Percentiles rank a stretch among this genome's conserved stretches.
phyloP scores from a whole-genome alignment of 2,113 vertebrate species.

The Labeo rohita region DNA sequence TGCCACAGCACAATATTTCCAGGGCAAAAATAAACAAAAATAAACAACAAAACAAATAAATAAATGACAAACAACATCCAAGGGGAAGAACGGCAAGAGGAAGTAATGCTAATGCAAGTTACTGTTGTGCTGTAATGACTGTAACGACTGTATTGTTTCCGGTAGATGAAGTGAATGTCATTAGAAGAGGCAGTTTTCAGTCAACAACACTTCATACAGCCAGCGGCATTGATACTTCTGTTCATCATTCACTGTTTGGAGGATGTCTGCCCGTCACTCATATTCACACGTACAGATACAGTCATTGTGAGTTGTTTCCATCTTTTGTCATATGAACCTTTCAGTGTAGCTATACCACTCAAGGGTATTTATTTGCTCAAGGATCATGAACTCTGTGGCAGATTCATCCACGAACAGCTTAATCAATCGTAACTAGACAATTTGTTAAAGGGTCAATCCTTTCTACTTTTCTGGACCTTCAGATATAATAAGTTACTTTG shows the following conservation, averaged over 20 bases:
- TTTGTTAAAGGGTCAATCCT: not conserved
- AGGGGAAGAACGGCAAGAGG: not conserved
- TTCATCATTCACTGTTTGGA: not conserved
- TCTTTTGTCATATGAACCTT: not conserved
- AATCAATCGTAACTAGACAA: no score
- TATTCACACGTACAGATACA: not conserved
- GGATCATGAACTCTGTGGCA: not conserved
- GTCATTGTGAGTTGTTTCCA: not conserved
- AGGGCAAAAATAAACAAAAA: slow-evolving; percentile 10
- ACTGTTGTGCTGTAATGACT: not conserved
- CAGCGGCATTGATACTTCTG: not conserved
- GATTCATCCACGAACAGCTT: not conserved
- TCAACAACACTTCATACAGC: not conserved
- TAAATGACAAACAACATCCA: slow-evolving; percentile 8
- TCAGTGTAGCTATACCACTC: not conserved
- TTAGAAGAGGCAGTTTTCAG: not conserved
- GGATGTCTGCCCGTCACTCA: not conserved
- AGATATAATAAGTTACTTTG: not conserved
- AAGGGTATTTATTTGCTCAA: not conserved
- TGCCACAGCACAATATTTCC: slow-evolving; percentile 11
- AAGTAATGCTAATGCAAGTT: slow-evolving; percentile 6
- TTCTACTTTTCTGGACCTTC: not conserved
- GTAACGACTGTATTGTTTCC: not conserved
- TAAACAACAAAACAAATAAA: slow-evolving; percentile 21
- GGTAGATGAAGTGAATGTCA: slow-evolving; percentile 3